Evolutionary conservation across 2,797 vertebrate species (phyloP).

Genomic region (Rhinoraja longicauda): DNA sequence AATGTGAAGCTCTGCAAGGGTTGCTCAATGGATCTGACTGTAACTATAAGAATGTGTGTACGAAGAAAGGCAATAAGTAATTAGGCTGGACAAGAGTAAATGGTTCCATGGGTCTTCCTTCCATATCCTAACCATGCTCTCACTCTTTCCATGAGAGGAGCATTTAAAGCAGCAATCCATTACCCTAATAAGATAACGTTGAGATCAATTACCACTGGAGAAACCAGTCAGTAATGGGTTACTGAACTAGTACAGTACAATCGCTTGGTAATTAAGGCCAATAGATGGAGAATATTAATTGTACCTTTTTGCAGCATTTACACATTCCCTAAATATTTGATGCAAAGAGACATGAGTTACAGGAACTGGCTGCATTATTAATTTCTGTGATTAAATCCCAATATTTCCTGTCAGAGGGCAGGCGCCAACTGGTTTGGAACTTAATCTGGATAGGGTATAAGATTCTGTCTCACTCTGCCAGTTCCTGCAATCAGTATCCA

Average conservation of each 20-base stretch:
- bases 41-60: background rate
- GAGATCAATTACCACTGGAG: background rate
- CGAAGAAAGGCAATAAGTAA: too few relatives aligned
- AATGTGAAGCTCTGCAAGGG: background rate
- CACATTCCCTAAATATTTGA: slow-evolving; percentile 10
- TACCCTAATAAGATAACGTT: background rate
- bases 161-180: background rate
- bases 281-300: background rate
- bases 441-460: slow-evolving; percentile 14
- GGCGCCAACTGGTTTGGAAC: slow-evolving; percentile 10
- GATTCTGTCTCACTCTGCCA: slow-evolving; percentile 12
- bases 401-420: background rate
- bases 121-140: background rate
- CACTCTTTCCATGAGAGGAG: background rate
- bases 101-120: too few relatives aligned
- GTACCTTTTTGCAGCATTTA: slow-evolving; percentile 10
- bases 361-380: slow-evolving; percentile 10
- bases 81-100: background rate
- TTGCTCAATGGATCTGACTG: background rate
- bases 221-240: background rate
- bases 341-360: background rate
- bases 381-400: slow-evolving; percentile 20
- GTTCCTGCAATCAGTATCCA: slow-evolving; percentile 22
- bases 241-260: background rate
- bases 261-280: background rate